Percentiles rank a stretch among this genome's conserved stretches.
phyloP scores from a whole-genome alignment of 2,888 invertebrate genomes.

The Orthonevra nobilis region DNA sequence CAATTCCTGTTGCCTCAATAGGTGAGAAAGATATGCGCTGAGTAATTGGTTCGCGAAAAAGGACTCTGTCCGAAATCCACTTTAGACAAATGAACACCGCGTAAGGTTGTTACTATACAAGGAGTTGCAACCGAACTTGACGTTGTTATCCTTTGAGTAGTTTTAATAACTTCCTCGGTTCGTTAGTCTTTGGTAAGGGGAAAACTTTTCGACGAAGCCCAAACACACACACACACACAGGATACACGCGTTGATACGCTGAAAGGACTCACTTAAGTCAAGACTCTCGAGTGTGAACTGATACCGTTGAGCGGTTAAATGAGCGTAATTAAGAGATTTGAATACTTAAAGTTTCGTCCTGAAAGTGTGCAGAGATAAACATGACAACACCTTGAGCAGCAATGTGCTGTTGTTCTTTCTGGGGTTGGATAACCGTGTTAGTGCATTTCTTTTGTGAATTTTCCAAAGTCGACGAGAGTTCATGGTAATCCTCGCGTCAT shows the following conservation, averaged over 20 bases:
- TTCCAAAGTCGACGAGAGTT: constrained; percentile 8
- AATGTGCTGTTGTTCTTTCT: constrained; percentile 7
- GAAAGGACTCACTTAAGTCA: background rate
- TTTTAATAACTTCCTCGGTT: constrained; percentile 6
- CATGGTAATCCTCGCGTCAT: constrained; percentile 42
- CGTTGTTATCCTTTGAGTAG: background rate
- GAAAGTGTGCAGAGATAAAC: constrained; percentile 38
- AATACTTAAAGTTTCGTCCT: constrained; percentile 58
- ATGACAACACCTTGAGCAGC: background rate
- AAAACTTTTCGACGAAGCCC: background rate
- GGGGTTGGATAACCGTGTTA: constrained; percentile 21
- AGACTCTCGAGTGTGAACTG: constrained; percentile 11
- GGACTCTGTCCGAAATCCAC: background rate
- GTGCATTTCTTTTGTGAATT: constrained; percentile 55
- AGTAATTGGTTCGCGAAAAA: background rate
- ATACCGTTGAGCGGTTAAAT: constrained; percentile 48
- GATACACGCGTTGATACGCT: background rate
- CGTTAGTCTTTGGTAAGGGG: background rate
- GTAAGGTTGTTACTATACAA: background rate
- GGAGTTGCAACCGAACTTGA: background rate
- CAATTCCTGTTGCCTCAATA: background rate
- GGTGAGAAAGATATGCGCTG: constrained; percentile 14
- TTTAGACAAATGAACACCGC: background rate
- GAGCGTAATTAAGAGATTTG: constrained; percentile 64
- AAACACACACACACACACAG: background rate